Evolutionary conservation across 2,113 vertebrate genomes (phyloP).

Genomic region (Falcunculus frontatus): DNA sequence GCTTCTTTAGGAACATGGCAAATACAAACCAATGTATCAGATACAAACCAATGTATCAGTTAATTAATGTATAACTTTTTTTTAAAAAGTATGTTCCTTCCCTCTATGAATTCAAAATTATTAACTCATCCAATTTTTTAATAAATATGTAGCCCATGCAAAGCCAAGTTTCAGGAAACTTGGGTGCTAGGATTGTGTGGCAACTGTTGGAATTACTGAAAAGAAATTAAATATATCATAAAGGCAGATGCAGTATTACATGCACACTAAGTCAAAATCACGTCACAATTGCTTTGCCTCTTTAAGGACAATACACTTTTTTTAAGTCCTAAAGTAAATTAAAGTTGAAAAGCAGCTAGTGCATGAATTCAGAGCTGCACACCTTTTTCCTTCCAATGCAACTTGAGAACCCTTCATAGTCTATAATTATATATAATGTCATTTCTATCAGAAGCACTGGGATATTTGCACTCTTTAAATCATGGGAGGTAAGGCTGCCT

Average conservation of each 20-base stretch:
- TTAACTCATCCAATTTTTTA: background rate
- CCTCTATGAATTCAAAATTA: background rate
- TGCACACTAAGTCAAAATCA: background rate
- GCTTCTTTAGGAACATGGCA: background rate
- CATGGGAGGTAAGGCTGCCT: background rate
- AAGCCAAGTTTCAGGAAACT: background rate
- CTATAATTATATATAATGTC: background rate
- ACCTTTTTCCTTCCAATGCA: background rate
- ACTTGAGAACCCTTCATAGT: background rate
- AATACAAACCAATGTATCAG: background rate
- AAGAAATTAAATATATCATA: background rate
- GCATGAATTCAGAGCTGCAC: background rate
- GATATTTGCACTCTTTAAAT: background rate
- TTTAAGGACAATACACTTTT: background rate
- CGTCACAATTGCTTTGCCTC: background rate
- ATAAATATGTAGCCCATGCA: background rate
- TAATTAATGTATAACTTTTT: background rate
- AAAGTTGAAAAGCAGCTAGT: background rate
- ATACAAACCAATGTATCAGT: background rate
- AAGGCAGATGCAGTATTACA: background rate
- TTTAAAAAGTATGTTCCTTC: background rate
- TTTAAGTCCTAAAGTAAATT: background rate
- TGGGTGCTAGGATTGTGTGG: background rate
- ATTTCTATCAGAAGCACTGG: background rate
- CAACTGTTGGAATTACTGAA: background rate